Percentiles rank a stretch among this genome's conserved stretches.
Conservation (phyloP, 2,113 vertebrate species). For the Lophura nycthemera region DNA sequence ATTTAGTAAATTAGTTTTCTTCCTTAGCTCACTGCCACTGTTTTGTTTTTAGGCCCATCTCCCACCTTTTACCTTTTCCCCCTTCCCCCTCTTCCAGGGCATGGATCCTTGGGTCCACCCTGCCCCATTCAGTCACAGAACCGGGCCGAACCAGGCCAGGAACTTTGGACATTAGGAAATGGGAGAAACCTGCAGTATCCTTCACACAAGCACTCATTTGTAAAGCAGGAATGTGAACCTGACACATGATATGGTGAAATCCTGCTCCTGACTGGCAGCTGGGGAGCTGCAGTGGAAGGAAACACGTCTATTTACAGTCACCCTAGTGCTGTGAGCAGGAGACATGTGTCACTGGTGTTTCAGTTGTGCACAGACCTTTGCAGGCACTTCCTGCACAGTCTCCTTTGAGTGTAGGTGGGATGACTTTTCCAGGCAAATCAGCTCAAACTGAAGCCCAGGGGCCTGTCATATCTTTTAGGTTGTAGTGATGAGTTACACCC, state of each 20-base stretch:
- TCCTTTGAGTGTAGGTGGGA: not conserved
- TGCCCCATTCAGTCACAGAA: no score
- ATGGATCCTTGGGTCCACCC: no score
- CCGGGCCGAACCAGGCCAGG: no score
- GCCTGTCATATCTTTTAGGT: not conserved
- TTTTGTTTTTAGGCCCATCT: no score
- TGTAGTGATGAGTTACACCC: not conserved
- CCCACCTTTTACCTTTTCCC: no score
- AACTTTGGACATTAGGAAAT: no score
- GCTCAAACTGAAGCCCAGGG: fast-evolving
- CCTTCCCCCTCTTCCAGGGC: no score
- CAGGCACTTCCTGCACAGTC: fast-evolving
- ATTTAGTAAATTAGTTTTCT: no score
- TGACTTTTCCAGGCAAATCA: not conserved
- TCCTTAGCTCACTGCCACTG: no score
- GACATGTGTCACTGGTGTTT: not conserved
- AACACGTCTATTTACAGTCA: not conserved
- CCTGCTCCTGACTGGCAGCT: not conserved
- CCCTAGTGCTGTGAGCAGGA: not conserved
- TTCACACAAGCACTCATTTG: not conserved
- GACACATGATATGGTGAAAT: fast-evolving
- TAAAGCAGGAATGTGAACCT: not conserved
- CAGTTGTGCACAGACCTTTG: fast-evolving
- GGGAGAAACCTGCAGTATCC: not conserved
- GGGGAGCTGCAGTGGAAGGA: not conserved